Evolutionary conservation across 2,888 invertebrate species (phyloP).

Genomic region (Prostheceraeus crozeri): DNA sequence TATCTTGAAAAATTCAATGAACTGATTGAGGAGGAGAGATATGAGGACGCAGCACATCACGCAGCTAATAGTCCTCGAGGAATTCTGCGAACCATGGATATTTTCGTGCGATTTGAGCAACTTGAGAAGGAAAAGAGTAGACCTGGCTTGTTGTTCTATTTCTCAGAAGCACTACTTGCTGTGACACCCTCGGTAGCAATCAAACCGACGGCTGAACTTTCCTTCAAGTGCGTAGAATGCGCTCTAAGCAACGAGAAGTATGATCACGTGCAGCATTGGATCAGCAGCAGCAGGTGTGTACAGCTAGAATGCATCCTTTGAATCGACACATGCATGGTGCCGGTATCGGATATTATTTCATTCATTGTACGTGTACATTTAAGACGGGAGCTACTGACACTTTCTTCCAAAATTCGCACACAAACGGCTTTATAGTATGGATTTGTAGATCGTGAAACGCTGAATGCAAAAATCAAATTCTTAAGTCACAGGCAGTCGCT

Average conservation of each 20-base stretch:
- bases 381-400: too few species aligned
- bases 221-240: constrained; percentile 50
- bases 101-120: too few species aligned
- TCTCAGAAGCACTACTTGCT: constrained; percentile 54
- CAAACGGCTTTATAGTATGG: too few species aligned
- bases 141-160: constrained; percentile 50
- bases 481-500: too few species aligned
- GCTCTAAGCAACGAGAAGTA: constrained; percentile 49
- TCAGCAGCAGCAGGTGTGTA: constrained; percentile 51
- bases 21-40: constrained; percentile 52
- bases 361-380: too few species aligned
- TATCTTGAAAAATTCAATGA: constrained; percentile 57
- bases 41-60: constrained; percentile 54
- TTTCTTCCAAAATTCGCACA: too few species aligned
- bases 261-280: constrained; percentile 53
- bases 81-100: constrained; percentile 53
- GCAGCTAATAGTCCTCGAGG: constrained; percentile 57
- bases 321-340: not conserved
- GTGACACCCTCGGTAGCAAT: constrained; percentile 49
- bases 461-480: too few species aligned
- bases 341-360: too few species aligned
- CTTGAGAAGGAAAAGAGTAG: too few species aligned
- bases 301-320: not conserved
- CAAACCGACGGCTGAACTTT: constrained; percentile 48
- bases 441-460: too few species aligned